Evolutionary conservation across 2,113 vertebrate genomes (phyloP), one percentile per base, ranked within the genome.

Genomic region (Collichthys lucidus): DNA sequence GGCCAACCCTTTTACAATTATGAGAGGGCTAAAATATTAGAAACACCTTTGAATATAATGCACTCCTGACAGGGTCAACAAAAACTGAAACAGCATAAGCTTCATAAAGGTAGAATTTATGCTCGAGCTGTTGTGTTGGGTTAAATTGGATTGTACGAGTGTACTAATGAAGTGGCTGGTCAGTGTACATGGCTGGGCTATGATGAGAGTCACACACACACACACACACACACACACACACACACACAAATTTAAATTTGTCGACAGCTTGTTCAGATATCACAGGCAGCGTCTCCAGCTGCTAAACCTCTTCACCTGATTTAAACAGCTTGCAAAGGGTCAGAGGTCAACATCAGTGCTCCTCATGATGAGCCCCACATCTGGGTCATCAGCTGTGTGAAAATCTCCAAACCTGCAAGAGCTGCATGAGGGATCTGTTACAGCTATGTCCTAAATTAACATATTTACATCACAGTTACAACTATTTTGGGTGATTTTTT

Each of bases 311-410:
- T 68, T 68, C 29, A 35, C 26, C 46, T 0, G 9, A 19, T 17
- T 40, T 11, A 47, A 40, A n/a, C 3, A 19, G 6, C 15, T 19
- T 50, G 17, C n/a, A 17, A 42, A 46, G 24, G 35, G 40, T 66
- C 74, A 70, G 50, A 15, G 29, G 44, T 66, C 44, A 80, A 1
- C 19, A 16, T 66, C 42, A 55, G n/a, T 42, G 29, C 14, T n/a
- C 3, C n/a, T 4, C 3, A 5, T 49, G 15, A 29, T 70, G 35
- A 40, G 35, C 50, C 42, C 12, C 20, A 22, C 8, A 42, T 59
- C 15, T 50, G 29, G 20, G 16, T 60, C 53, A 5, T 53, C 53
- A 49, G 53, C 44, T 59, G 44, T 26, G 53, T 24, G 26, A 47
- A 8, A n/a, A 67, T 2, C 50, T 65, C 16, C 29, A 7, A 53